These are phyloP conservation scores for Lamellibrachia columna DNA, from an alignment of 2,888 invertebrate species.

Conservation along the genomic window DNA sequence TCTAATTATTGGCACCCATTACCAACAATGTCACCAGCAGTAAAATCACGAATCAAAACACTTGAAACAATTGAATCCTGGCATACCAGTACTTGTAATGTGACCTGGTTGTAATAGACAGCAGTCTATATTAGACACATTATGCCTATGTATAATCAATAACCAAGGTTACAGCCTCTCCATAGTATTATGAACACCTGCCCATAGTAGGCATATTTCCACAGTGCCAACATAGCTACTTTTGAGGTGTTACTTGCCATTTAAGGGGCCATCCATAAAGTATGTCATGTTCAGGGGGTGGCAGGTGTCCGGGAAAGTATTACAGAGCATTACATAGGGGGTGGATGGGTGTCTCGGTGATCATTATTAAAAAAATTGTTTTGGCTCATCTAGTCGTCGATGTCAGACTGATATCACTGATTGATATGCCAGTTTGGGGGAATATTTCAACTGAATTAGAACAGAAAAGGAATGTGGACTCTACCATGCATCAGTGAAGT, in stretches of 20 bases:
- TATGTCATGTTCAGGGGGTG: neutral
- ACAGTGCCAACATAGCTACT: neutral
- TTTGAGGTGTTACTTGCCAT: neutral
- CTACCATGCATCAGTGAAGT: too few relatives aligned
- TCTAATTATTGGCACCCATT: neutral
- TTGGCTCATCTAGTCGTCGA: too few relatives aligned
- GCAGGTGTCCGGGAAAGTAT: too few relatives aligned
- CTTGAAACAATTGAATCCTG: too few relatives aligned
- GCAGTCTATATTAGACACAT: neutral
- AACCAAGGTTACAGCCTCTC: neutral
- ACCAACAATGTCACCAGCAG: neutral
- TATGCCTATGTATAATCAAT: neutral
- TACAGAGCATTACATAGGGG: too few relatives aligned
- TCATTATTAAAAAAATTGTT: too few relatives aligned
- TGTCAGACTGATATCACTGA: too few relatives aligned
- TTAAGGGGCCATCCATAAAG: neutral
- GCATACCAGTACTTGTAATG: neutral
- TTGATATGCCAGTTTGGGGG: too few relatives aligned
- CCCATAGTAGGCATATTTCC: neutral
- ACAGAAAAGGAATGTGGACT: too few relatives aligned
- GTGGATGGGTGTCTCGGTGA: too few relatives aligned
- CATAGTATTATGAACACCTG: neutral
- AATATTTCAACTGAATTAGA: too few relatives aligned
- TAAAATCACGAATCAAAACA: neutral
- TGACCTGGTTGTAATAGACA: neutral